Conservation (phyloP, 2,888 invertebrate genomes). For the Rambutsinella grinnellia region DNA sequence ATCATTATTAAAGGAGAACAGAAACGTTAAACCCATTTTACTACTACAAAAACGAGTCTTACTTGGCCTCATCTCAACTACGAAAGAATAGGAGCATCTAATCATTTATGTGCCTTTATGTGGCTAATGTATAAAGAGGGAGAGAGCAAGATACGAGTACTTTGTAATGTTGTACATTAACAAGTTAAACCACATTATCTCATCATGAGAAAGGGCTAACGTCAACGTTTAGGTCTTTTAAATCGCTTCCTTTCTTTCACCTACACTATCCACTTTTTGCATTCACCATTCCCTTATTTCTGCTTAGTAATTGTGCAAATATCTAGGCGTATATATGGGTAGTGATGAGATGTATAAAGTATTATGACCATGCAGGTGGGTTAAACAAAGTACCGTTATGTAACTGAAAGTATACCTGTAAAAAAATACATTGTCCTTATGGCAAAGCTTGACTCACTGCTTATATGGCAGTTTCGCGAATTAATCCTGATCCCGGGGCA, state of each 20-base stretch:
- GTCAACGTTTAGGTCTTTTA: conserved; percentile 5
- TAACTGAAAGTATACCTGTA: not conserved
- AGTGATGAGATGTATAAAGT: not conserved
- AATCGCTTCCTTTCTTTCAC: conserved; percentile 16
- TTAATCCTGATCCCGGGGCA: too few species aligned
- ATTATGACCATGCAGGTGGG: not conserved
- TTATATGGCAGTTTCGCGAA: not conserved
- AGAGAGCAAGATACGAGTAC: not conserved
- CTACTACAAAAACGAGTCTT: not conserved
- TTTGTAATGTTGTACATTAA: not conserved
- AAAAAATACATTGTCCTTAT: not conserved
- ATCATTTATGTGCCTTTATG: not conserved
- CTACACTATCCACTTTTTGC: not conserved
- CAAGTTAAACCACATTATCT: not conserved
- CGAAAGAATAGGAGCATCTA: not conserved
- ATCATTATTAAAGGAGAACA: not conserved
- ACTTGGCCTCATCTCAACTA: not conserved
- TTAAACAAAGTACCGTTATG: not conserved
- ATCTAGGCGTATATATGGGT: not conserved
- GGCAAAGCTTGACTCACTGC: not conserved
- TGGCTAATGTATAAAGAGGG: not conserved
- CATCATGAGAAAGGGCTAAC: not conserved
- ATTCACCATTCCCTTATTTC: not conserved
- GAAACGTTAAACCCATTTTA: not conserved
- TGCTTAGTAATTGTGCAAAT: not conserved